phyloP scores from a whole-genome alignment of 1,140 invertebrate genomes.

The Penaeus indicus region DNA sequence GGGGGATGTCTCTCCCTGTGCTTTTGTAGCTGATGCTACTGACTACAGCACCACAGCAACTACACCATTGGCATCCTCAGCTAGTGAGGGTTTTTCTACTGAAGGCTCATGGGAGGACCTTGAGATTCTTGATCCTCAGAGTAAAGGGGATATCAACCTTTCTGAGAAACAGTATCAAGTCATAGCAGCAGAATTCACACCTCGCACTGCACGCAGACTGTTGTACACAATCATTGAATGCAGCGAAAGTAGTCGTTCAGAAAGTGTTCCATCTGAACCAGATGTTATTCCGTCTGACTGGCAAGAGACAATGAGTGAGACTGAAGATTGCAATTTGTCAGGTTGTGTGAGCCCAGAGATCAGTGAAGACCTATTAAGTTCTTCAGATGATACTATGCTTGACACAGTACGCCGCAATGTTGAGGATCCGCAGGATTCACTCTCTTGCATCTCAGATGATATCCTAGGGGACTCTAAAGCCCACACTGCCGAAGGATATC shows the following conservation, averaged over 20 bases:
- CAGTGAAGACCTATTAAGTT: constrained; percentile 41
- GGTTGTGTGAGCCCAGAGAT: neutral
- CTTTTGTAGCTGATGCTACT: neutral
- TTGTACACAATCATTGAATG: constrained; percentile 66
- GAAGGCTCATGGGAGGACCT: constrained; percentile 63
- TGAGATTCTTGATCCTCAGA: constrained; percentile 30
- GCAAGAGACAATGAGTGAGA: constrained; percentile 61
- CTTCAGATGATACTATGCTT: constrained; percentile 49
- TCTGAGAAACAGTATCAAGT: constrained; percentile 41
- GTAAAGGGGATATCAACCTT: constrained; percentile 23
- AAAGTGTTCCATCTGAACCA: constrained; percentile 57
- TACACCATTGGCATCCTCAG: constrained; percentile 31
- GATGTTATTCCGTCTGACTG: constrained; percentile 65
- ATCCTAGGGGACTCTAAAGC: constrained; percentile 25
- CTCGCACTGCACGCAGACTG: constrained; percentile 51
- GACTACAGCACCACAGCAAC: neutral
- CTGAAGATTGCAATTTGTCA: neutral
- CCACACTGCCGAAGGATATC: neutral
- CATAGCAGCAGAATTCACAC: constrained; percentile 44
- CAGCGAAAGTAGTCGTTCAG: constrained; percentile 64
- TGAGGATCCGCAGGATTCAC: constrained; percentile 50
- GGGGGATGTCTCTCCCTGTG: neutral
- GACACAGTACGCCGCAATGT: constrained; percentile 44
- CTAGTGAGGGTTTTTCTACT: constrained; percentile 51
- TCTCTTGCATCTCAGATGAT: constrained; percentile 54